phyloP scores from a whole-genome alignment of 2,888 invertebrate species.

The Steinernema hermaphroditum region DNA sequence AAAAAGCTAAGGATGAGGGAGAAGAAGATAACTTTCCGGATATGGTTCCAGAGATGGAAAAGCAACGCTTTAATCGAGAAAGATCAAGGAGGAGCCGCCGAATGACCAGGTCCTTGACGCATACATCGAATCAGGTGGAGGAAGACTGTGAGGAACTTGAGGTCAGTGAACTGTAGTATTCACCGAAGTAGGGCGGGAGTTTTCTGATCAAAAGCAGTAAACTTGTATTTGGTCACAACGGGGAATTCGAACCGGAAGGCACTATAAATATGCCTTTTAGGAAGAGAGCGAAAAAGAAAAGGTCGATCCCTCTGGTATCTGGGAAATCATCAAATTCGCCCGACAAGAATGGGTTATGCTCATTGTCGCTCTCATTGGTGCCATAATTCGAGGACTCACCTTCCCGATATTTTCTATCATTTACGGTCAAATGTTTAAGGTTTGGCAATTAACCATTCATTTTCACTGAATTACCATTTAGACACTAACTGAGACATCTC shows the following conservation, averaged over 20 bases:
- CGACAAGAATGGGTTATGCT: conserved; percentile 38
- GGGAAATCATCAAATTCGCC: conserved; percentile 46
- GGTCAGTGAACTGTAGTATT: background rate
- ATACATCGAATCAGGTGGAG: background rate
- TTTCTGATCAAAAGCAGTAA: too few relatives aligned
- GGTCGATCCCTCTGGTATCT: conserved; percentile 37
- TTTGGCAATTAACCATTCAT: background rate
- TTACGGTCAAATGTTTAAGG: conserved; percentile 39
- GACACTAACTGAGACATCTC: conserved; percentile 20
- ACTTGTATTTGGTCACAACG: too few relatives aligned
- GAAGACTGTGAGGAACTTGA: conserved; percentile 37
- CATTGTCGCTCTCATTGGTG: conserved; percentile 25
- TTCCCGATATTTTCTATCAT: conserved; percentile 39
- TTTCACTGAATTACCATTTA: conserved; percentile 1
- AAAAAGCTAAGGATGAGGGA: conserved; percentile 50
- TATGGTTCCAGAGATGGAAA: background rate
- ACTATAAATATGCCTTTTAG: conserved; percentile 8
- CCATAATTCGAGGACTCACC: conserved; percentile 32
- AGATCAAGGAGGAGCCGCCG: background rate
- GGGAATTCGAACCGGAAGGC: too few relatives aligned
- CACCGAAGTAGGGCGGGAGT: too few relatives aligned
- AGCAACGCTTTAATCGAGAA: background rate
- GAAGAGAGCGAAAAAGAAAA: conserved; percentile 31
- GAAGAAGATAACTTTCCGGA: conserved; percentile 29
- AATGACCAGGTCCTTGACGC: background rate